phyloP scores from a whole-genome alignment of 1,140 invertebrate species.

The Drosophila quadrilineata region DNA sequence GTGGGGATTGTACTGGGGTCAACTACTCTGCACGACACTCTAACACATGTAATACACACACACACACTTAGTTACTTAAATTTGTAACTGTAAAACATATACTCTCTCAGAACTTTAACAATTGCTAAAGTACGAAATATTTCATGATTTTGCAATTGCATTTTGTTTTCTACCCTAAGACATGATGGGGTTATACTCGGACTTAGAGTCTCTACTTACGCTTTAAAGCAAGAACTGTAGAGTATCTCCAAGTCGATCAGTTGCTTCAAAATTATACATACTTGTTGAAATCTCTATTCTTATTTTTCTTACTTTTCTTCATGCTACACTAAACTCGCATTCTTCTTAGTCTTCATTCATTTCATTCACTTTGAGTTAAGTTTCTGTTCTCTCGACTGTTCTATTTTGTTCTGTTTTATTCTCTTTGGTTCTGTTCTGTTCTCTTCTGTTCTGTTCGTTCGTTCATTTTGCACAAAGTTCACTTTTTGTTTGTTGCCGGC shows the following conservation, averaged over 20 bases:
- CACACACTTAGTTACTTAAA: too few species aligned
- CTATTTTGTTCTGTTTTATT: neutral
- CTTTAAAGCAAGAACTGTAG: neutral
- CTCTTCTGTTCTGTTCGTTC: conserved; percentile 21
- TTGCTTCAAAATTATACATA: neutral
- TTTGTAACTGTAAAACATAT: too few species aligned
- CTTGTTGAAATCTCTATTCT: neutral
- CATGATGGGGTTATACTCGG: neutral
- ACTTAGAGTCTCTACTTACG: too few species aligned
- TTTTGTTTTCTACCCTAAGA: conserved; percentile 29
- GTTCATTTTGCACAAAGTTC: conserved; percentile 46
- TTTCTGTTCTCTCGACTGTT: conserved; percentile 15
- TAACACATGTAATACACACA: too few species aligned
- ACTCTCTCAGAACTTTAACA: conserved; percentile 30
- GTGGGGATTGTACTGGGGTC: conserved; percentile 8
- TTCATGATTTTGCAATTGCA: conserved; percentile 63
- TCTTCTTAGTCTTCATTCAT: conserved; percentile 52
- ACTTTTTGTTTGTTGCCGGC: conserved; percentile 43
- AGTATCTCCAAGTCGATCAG: neutral
- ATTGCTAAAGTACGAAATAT: conserved; percentile 75
- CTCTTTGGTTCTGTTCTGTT: conserved; percentile 4
- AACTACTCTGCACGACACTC: conserved; percentile 13
- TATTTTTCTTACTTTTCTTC: conserved; percentile 17
- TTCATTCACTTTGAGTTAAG: conserved; percentile 51
- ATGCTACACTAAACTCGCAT: conserved; percentile 34